Conservation (phyloP, 2,888 invertebrate genomes). For the Acanthosepion lycidas region DNA sequence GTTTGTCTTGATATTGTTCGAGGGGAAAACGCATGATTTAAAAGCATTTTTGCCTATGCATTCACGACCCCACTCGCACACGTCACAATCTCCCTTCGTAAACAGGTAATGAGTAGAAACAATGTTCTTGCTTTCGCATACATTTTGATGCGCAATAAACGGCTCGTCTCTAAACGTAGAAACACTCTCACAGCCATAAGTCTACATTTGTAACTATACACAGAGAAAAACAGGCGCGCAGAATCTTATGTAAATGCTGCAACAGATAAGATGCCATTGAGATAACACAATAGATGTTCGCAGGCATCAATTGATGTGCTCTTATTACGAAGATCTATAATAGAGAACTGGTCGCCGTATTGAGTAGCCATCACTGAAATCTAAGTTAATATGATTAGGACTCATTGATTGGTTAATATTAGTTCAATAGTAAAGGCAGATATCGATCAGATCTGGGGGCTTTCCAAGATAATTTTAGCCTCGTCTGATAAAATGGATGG, state of each 20-base stretch:
- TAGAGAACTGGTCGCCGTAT: not conserved
- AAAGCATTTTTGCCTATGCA: not conserved
- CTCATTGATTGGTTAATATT: slow-evolving; percentile 6
- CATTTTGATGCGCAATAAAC: not conserved
- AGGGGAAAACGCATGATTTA: not conserved
- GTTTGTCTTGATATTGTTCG: not conserved
- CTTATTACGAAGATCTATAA: not conserved
- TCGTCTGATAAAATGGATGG: not conserved
- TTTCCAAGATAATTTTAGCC: not conserved
- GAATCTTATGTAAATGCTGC: not conserved
- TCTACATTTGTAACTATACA: not conserved
- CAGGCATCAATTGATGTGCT: not conserved
- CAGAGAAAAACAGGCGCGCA: not conserved
- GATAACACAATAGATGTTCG: not conserved
- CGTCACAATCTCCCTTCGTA: not conserved
- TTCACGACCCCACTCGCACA: not conserved
- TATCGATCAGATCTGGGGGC: not conserved
- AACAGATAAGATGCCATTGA: not conserved
- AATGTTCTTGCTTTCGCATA: not conserved
- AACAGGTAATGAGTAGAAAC: not conserved
- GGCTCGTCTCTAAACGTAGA: not conserved
- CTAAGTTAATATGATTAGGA: not conserved
- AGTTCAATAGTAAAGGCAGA: slow-evolving; percentile 8
- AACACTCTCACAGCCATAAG: not conserved
- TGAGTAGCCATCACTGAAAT: not conserved